phyloP scores from a whole-genome alignment of 2,888 invertebrate species.

The Amorpha juglandis region DNA sequence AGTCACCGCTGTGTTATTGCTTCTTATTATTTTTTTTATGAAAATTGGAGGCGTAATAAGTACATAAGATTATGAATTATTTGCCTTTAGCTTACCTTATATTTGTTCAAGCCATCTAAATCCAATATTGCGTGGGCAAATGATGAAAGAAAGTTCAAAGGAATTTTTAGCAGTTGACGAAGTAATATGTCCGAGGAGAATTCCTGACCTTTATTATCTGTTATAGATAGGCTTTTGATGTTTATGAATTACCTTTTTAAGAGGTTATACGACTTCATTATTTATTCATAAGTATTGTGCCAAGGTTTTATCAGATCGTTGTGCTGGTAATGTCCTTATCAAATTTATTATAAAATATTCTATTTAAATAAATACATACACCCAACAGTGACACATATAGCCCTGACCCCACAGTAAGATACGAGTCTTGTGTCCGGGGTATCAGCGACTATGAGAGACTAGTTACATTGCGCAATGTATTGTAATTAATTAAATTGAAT shows the following conservation, averaged over 20 bases:
- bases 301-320: not conserved
- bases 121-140: no score
- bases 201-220: slow-evolving; percentile 13
- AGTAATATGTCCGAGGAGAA: slow-evolving; percentile 5
- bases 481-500: not conserved
- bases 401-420: no score
- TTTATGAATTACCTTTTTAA: slow-evolving; percentile 16
- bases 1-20: no score
- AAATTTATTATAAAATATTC: not conserved
- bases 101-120: not conserved
- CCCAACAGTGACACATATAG: no score
- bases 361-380: not conserved
- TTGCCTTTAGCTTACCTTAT: no score
- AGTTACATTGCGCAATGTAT: not conserved
- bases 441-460: no score
- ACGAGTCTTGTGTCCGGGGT: no score
- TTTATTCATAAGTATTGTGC: slow-evolving; percentile 1
- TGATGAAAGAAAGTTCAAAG: no score
- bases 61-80: no score
- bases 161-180: not conserved
- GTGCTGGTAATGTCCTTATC: not conserved
- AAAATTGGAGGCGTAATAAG: no score
- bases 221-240: not conserved
- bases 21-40: no score
- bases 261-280: slow-evolving; percentile 1